These are phyloP conservation scores for Dendronephthya gigantea DNA, from an alignment of 64 coral and sea anemone genomes.

Conservation along the genomic window DNA sequence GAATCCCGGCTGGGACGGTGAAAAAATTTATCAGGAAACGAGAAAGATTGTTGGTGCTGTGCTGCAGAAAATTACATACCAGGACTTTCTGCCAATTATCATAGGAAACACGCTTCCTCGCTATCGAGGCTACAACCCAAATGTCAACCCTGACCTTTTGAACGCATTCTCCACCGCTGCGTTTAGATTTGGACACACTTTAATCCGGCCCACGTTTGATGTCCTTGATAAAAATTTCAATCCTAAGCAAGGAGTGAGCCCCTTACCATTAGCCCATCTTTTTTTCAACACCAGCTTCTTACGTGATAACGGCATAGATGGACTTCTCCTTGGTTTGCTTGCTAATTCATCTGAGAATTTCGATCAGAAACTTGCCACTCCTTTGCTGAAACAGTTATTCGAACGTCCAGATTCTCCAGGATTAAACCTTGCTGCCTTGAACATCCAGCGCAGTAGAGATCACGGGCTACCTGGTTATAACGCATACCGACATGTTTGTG, in stretches of 20 bases:
- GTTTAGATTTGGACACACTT: constrained; percentile 18
- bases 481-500: not conserved
- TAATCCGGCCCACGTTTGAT: not conserved
- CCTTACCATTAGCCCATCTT: not conserved
- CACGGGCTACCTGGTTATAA: not conserved
- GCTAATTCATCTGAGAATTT: not conserved
- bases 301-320: not conserved
- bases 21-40: not conserved
- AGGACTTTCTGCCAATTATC: not conserved
- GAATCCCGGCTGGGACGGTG: not conserved
- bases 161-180: not conserved
- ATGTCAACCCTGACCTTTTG: not conserved
- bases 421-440: not conserved
- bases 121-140: not conserved
- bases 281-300: not conserved
- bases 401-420: not conserved
- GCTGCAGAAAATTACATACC: not conserved
- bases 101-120: not conserved
- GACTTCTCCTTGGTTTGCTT: not conserved
- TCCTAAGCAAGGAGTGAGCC: not conserved
- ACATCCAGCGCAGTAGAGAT: not conserved
- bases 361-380: not conserved
- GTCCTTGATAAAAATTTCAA: not conserved
- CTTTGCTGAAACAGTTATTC: not conserved
- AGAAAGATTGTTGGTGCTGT: not conserved